phyloP scores from a whole-genome alignment of 37 sponge, comb jelly and placozoan genomes.

The Mnemiopsis leidyi region DNA sequence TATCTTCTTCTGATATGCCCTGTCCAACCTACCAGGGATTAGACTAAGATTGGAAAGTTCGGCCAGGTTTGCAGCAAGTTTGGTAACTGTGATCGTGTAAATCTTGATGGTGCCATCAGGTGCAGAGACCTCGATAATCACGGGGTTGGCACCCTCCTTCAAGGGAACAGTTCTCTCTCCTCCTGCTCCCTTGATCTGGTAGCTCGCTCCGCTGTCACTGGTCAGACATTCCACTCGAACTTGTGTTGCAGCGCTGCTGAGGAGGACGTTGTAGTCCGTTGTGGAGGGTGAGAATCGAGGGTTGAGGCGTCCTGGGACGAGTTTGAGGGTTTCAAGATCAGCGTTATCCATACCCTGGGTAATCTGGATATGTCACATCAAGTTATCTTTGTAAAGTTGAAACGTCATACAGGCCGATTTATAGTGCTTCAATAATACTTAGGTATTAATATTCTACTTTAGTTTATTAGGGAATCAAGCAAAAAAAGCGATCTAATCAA shows the following conservation, averaged over 20 bases:
- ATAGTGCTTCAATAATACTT: too few species aligned
- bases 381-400: too few species aligned
- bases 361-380: background rate
- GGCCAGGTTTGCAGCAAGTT: constrained; percentile 84
- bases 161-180: constrained; percentile 74
- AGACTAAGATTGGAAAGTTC: constrained; percentile 74
- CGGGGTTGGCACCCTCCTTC: constrained; percentile 73
- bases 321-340: constrained; percentile 78
- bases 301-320: constrained; percentile 82
- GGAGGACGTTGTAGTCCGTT: constrained; percentile 74
- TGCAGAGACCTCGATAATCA: constrained; percentile 79
- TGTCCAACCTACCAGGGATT: constrained; percentile 66
- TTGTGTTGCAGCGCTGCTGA: constrained; percentile 74
- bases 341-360: constrained; percentile 84
- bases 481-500: too few species aligned
- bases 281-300: constrained; percentile 79
- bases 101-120: constrained; percentile 88
- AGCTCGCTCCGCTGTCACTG: constrained; percentile 83
- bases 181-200: constrained; percentile 76
- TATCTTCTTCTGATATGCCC: constrained; percentile 57
- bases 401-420: too few species aligned
- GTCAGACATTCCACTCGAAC: constrained; percentile 77
- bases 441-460: too few species aligned
- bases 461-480: too few species aligned
- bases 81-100: constrained; percentile 72